Percentiles rank a stretch among this genome's conserved stretches.
These are phyloP conservation scores for Electrophaes corylata DNA, from an alignment of 2,888 invertebrate genomes.

Conservation along the genomic window DNA sequence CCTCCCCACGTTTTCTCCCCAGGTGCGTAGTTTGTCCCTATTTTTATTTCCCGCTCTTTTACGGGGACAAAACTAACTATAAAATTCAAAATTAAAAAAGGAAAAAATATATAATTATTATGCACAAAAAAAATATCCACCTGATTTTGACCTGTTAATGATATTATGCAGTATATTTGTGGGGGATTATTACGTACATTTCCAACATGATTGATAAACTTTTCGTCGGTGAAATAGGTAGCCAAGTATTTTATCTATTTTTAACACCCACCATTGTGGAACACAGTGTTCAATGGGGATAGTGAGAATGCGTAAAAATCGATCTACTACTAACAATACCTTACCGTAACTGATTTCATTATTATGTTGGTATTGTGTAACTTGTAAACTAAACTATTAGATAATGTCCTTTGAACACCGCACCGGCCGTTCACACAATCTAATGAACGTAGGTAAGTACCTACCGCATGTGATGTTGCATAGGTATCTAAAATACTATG, in stretches of 20 bases:
- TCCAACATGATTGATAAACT: background rate
- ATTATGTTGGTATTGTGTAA: background rate
- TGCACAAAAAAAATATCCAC: no score
- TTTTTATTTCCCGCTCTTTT: no score
- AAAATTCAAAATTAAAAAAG: no score
- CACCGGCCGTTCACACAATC: conserved; percentile 47
- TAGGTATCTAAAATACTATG: background rate
- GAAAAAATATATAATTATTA: no score
- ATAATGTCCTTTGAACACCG: conserved; percentile 57
- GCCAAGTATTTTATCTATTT: no score
- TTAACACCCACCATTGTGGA: no score
- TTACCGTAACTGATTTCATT: background rate
- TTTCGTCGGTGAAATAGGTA: no score
- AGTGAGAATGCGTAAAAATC: background rate
- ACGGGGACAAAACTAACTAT: no score
- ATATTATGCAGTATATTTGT: background rate
- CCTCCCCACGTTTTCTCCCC: no score
- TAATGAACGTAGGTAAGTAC: conserved; percentile 28
- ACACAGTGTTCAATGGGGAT: background rate
- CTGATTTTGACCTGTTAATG: no score
- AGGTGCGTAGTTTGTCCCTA: no score
- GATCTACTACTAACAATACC: background rate
- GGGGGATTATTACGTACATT: background rate
- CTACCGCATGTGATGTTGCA: background rate
- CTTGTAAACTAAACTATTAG: conserved; percentile 47